These are phyloP conservation scores for Zaprionus camerounensis DNA, from an alignment of 1,140 invertebrate genomes.

Conservation along the genomic window DNA sequence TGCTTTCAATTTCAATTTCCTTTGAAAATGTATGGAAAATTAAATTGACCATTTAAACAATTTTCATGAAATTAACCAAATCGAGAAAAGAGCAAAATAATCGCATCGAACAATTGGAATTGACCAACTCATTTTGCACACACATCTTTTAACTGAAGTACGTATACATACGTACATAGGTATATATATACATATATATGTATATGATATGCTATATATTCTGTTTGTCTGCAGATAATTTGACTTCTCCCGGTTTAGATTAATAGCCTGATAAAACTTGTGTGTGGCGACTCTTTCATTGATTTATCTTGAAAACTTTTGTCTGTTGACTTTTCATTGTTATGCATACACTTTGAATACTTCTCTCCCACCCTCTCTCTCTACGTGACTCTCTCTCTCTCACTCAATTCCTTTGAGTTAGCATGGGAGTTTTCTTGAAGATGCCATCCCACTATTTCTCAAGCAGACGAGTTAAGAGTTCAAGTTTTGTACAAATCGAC, in stretches of 20 bases:
- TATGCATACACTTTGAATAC: background rate
- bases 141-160: background rate
- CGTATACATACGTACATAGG: background rate
- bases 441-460: background rate
- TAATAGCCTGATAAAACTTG: slow-evolving; percentile 10
- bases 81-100: background rate
- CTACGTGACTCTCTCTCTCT: no score
- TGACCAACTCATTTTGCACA: background rate
- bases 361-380: background rate
- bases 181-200: background rate
- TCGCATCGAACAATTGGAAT: background rate
- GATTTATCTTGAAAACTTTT: slow-evolving; percentile 5
- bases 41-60: background rate
- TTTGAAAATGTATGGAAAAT: background rate
- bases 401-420: background rate
- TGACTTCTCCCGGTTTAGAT: background rate
- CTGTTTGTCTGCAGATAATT: background rate
- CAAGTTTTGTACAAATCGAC: background rate
- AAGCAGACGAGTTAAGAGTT: background rate
- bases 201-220: background rate
- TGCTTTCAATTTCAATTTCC: background rate
- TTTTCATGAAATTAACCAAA: background rate
- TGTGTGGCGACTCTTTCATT: slow-evolving; percentile 4
- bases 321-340: slow-evolving; percentile 1
- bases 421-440: background rate